phyloP scores from a whole-genome alignment of 2,113 vertebrate species.

The Mionectes macconnelli region DNA sequence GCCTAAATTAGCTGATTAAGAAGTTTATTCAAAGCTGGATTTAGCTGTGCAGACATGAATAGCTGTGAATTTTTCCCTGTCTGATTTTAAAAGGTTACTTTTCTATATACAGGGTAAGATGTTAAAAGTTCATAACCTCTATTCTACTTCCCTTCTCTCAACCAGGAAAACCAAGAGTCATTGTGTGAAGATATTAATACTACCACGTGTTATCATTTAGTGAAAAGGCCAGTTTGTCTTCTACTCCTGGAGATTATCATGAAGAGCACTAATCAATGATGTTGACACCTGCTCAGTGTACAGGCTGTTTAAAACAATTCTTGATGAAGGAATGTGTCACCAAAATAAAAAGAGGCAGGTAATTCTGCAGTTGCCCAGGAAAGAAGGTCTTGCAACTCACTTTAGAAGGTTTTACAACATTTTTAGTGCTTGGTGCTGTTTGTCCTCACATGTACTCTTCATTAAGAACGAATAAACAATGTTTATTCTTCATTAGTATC shows the following conservation, averaged over 20 bases:
- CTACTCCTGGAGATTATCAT: not conserved
- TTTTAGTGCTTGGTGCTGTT: not conserved
- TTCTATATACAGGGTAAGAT: not conserved
- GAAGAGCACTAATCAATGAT: not conserved
- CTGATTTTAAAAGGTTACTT: not conserved
- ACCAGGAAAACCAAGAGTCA: not conserved
- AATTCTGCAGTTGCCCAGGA: not conserved
- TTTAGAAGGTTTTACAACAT: not conserved
- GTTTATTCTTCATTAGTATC: not conserved
- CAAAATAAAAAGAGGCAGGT: not conserved
- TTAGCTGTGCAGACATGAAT: not conserved
- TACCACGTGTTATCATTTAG: not conserved
- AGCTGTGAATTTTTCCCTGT: not conserved
- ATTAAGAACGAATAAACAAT: not conserved
- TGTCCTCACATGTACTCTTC: not conserved
- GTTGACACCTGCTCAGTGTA: not conserved
- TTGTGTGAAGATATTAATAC: not conserved
- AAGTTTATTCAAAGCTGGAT: not conserved
- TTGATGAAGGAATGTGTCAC: not conserved
- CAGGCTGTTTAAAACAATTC: not conserved
- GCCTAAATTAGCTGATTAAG: not conserved
- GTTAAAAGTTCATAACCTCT: not conserved
- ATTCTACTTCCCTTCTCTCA: fast-evolving
- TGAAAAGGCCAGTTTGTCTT: not conserved
- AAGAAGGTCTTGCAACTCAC: not conserved